A percentile compares a stretch with the other conserved stretches of the same genome.
These are phyloP conservation scores for Cremastobaeus sp. DNA, from an alignment of 2,888 invertebrate genomes.

Conservation along the genomic window DNA sequence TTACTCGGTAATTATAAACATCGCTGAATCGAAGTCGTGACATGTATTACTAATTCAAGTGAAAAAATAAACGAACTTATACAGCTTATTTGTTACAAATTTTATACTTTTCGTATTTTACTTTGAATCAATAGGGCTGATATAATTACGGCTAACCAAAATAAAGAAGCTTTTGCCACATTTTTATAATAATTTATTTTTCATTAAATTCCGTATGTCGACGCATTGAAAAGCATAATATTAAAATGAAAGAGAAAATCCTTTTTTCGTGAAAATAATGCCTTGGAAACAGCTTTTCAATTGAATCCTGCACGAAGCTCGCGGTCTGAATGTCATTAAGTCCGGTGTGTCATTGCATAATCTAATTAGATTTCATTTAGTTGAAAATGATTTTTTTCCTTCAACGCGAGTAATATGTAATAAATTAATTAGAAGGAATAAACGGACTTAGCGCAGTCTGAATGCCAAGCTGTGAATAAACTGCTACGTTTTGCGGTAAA, in stretches of 20 bases:
- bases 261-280: slow-evolving; percentile 39
- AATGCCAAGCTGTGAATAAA: too few relatives aligned
- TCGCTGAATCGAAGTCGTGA: slow-evolving; percentile 34
- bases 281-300: slow-evolving; percentile 28
- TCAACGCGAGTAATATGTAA: too few relatives aligned
- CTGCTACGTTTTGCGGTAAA: too few relatives aligned
- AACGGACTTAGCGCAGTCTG: too few relatives aligned
- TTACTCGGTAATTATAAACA: slow-evolving; percentile 38
- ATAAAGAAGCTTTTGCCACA: slow-evolving; percentile 18
- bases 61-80: slow-evolving; percentile 7
- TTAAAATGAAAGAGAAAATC: too few relatives aligned
- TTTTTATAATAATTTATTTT: slow-evolving; percentile 43
- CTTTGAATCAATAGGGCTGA: slow-evolving; percentile 32
- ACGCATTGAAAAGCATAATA: too few relatives aligned
- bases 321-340: too few relatives aligned
- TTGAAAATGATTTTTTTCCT: too few relatives aligned
- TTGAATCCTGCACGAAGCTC: slow-evolving; percentile 35
- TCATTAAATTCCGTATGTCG: too few relatives aligned
- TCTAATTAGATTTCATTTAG: too few relatives aligned
- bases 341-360: too few relatives aligned
- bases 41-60: slow-evolving; percentile 25
- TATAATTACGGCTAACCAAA: slow-evolving; percentile 34
- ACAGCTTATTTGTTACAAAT: slow-evolving; percentile 16
- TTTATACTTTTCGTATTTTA: slow-evolving; percentile 11
- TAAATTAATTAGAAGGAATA: too few relatives aligned